Conservation (phyloP, 2,888 invertebrate species). For the Lithophane leautieri region DNA sequence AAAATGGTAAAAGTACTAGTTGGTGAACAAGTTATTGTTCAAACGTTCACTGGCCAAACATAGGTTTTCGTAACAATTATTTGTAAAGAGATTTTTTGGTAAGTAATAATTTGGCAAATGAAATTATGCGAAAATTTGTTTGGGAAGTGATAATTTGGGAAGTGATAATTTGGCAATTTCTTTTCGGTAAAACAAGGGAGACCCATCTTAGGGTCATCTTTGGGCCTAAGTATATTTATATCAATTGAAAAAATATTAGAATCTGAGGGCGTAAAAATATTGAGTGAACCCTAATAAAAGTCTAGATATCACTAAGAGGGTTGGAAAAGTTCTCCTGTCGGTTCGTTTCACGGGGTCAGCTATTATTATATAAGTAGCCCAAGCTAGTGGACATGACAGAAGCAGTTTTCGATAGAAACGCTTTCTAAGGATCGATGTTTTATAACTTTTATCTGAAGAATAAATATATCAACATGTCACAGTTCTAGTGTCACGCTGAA, state of each 20-base stretch:
- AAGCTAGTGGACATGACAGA: background rate
- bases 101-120: too few species aligned
- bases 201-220: constrained; percentile 14
- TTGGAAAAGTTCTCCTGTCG: too few species aligned
- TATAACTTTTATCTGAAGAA: background rate
- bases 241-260: constrained; percentile 7
- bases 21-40: too few species aligned
- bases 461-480: constrained; percentile 4
- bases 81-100: too few species aligned
- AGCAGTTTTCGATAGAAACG: background rate
- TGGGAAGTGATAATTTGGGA: too few species aligned
- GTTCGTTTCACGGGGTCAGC: too few species aligned
- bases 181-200: too few species aligned
- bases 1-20: too few species aligned
- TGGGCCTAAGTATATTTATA: constrained; percentile 7
- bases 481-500: constrained; percentile 23
- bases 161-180: too few species aligned
- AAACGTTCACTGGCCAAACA: too few species aligned
- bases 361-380: background rate
- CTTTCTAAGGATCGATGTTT: background rate
- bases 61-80: too few species aligned
- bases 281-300: constrained; percentile 19
- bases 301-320: background rate
- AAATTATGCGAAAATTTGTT: too few species aligned
- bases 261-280: background rate